Percentiles rank a stretch among this genome's conserved stretches.
Conservation (phyloP, 92 coral and sea anemone species). For the Epizoanthus rinbou region DNA sequence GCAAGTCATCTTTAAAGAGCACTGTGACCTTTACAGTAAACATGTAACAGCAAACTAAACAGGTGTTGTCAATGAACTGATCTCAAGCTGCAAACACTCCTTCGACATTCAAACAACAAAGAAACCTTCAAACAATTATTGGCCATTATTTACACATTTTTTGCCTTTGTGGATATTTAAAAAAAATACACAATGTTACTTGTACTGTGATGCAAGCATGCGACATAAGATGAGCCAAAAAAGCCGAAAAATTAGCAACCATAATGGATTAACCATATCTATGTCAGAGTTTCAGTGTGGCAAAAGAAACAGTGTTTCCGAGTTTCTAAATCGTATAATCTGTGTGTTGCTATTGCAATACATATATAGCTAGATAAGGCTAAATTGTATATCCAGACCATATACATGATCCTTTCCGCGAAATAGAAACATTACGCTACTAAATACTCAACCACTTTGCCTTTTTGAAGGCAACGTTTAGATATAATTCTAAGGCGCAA, state of each 20-base stretch:
- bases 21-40: too few species aligned
- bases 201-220: too few species aligned
- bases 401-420: not conserved
- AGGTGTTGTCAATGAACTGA: not conserved
- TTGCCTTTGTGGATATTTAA: not conserved
- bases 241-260: not conserved
- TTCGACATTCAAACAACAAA: not conserved
- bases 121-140: not conserved
- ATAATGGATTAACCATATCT: too few species aligned
- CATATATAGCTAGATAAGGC: not conserved
- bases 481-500: not conserved
- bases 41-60: not conserved
- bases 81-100: not conserved
- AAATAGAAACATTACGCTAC: not conserved
- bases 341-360: too few species aligned
- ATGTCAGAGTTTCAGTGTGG: too few species aligned
- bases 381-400: not conserved
- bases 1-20: not conserved
- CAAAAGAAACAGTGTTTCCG: too few species aligned
- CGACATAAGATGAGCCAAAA: not conserved
- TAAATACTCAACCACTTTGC: conserved; percentile 6
- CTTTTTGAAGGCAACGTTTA: not conserved
- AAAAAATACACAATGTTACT: not conserved
- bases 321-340: too few species aligned
- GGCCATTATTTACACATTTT: not conserved